phyloP scores from a whole-genome alignment of 2,797 vertebrate species.

The Sebastes alutus region DNA sequence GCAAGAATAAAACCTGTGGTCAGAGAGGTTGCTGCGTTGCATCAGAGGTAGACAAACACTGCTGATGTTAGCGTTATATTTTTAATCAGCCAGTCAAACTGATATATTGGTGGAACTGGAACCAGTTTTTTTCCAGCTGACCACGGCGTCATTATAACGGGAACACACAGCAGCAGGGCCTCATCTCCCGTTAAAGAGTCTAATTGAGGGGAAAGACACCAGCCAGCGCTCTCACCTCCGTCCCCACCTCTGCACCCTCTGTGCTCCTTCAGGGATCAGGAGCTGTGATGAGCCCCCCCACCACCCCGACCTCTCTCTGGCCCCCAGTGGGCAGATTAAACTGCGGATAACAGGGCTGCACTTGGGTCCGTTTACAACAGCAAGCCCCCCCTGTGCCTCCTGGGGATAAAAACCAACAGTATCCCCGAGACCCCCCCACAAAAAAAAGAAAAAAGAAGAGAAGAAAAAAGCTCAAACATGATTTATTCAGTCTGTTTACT shows the following conservation, averaged over 20 bases:
- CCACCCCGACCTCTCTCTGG: slow-evolving; percentile 36
- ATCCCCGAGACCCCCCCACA: slow-evolving; percentile 41
- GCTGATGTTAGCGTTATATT: slow-evolving; percentile 31
- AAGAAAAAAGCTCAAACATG: slow-evolving; percentile 60
- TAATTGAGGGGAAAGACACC: slow-evolving; percentile 63
- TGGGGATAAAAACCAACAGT: slow-evolving; percentile 70
- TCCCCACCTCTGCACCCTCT: slow-evolving; percentile 42
- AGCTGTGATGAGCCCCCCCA: slow-evolving; percentile 25
- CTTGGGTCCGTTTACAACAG: slow-evolving; percentile 75
- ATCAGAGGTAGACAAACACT: not conserved
- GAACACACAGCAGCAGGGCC: slow-evolving; percentile 36
- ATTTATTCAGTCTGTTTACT: slow-evolving; percentile 84
- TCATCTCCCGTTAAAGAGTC: slow-evolving; percentile 33
- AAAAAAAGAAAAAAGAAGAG: not conserved
- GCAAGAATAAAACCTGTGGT: not conserved
- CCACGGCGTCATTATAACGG: slow-evolving; percentile 44
- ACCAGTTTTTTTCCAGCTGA: slow-evolving; percentile 17
- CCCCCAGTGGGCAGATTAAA: slow-evolving; percentile 75
- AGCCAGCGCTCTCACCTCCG: slow-evolving; percentile 35
- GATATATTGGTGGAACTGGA: slow-evolving; percentile 3
- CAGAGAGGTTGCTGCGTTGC: not conserved
- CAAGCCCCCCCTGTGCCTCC: slow-evolving; percentile 57
- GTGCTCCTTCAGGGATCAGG: slow-evolving; percentile 54
- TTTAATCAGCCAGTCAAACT: slow-evolving; percentile 40
- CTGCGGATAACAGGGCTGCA: slow-evolving; percentile 66